Percentiles rank a stretch among this genome's conserved stretches.
These are phyloP conservation scores for Aphelinus certus DNA, from an alignment of 1,140 invertebrate genomes.

Conservation along the genomic window DNA sequence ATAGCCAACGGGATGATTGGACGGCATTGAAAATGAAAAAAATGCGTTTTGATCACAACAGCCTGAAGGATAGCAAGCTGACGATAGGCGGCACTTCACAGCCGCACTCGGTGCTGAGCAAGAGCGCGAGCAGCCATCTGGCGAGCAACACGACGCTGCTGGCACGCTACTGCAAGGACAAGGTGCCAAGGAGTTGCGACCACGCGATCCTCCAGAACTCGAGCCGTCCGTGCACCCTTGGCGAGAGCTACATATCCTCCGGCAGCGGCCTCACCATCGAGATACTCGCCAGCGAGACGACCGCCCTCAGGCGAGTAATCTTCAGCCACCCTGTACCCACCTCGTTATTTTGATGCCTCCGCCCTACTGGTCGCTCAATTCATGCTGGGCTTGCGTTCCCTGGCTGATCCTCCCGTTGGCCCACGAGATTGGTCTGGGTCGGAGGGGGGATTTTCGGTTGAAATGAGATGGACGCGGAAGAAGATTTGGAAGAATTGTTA, in stretches of 20 bases:
- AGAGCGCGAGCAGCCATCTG: conserved; percentile 52
- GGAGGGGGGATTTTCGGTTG: too few species aligned
- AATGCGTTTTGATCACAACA: conserved; percentile 41
- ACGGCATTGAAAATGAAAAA: conserved; percentile 17
- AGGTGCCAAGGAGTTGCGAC: conserved; percentile 81
- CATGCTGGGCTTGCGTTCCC: neutral
- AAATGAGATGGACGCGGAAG: too few species aligned
- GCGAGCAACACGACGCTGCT: conserved; percentile 76
- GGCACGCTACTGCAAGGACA: conserved; percentile 80
- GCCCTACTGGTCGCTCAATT: neutral
- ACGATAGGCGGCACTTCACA: conserved; percentile 55
- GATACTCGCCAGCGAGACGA: conserved; percentile 81
- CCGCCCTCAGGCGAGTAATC: conserved; percentile 76
- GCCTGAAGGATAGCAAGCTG: conserved; percentile 55
- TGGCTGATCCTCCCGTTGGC: too few species aligned
- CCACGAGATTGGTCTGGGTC: too few species aligned
- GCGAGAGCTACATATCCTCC: conserved; percentile 85
- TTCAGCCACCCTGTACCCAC: too few species aligned
- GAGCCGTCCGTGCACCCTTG: conserved; percentile 78
- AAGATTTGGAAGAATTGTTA: too few species aligned
- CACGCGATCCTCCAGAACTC: conserved; percentile 73
- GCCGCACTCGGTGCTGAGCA: conserved; percentile 60
- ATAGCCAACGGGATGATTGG: too few species aligned
- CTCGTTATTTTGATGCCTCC: neutral
- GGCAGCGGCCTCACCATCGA: conserved; percentile 83